Base-by-base conservation (phyloP, 2,888 invertebrate species). In the Dolomedes plantarius region DNA sequence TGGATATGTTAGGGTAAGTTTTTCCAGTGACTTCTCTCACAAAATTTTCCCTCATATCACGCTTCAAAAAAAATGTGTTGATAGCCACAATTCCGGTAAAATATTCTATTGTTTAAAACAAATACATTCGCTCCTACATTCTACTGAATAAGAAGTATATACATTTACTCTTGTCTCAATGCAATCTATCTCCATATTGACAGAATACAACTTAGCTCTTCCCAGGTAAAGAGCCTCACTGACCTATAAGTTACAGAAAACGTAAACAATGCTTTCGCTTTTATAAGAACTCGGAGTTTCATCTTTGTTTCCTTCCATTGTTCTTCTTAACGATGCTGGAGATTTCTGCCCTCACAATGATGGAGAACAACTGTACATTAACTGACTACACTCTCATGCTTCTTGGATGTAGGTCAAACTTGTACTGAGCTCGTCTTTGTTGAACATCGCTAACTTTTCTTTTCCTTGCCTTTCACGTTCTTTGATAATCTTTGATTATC, bases 401-500 rank as follows among this genome's bases (percentile, higher is more conserved):
- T 46, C 7, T 9, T 46, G 16, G 19, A 56, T 16, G 23, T 56
- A 23, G 56, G 56, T 56, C 56, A 56, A n/a, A 11, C 56, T 56
- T 56, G 3, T 23, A 56, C 6, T 19, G 23, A 3, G 7, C 56
- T 56, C 7, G 2, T 23, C 23, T 56, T 6, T 56, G 23, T 7
- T 9, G 16, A 56, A 19, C 68, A 68, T 6, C 11, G 39, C 39
- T 62, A 7, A 0, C 0, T 27, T 19, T 39, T 36, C 28, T 64
- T 62, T 64, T 23, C 23, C 56, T 39, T 78, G 28, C 50, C 50
- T 0, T 23, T 68, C 31, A 50, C 29, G 50, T n/a, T n/a, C n/a
- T n/a, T n/a, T n/a, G n/a, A n/a, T n/a, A n/a, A n/a, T n/a, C n/a
- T n/a, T n/a, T n/a, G n/a, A n/a, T n/a, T n/a, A n/a, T n/a, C n/a